phyloP scores from a whole-genome alignment of 2,113 vertebrate species.

The Serinus canaria region DNA sequence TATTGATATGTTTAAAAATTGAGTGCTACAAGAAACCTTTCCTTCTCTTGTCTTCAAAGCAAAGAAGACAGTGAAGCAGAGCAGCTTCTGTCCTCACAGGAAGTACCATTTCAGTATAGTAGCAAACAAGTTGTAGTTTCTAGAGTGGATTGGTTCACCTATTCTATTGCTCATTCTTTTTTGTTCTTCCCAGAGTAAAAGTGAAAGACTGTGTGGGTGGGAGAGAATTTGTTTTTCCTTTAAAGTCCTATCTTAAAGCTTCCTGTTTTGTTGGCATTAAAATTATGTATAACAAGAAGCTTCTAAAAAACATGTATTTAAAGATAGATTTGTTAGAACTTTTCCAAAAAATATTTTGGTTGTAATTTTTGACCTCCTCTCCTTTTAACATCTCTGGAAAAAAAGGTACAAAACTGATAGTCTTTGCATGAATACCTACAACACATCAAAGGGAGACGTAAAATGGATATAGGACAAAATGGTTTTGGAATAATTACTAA shows the following conservation, averaged over 20 bases:
- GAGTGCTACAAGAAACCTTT: not conserved
- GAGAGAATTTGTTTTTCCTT: not conserved
- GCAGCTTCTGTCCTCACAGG: not conserved
- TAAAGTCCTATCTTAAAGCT: not conserved
- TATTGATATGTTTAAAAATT: not conserved
- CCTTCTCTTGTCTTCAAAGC: not conserved
- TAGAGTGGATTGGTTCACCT: not conserved
- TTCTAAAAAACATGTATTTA: not conserved
- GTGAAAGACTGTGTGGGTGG: not conserved
- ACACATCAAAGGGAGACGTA: not conserved
- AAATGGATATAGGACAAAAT: not conserved
- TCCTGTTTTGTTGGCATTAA: slow-evolving; percentile 22
- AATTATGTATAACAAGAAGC: not conserved
- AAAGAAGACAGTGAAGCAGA: not conserved
- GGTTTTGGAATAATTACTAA: not conserved
- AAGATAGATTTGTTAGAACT: not conserved
- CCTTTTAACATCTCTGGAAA: not conserved
- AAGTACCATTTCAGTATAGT: not conserved
- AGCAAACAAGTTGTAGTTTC: not conserved
- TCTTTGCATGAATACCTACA: not conserved
- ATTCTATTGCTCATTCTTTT: not conserved
- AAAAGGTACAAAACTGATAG: not conserved
- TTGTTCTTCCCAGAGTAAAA: not conserved
- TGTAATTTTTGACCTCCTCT: not conserved
- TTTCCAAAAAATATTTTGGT: not conserved